phyloP scores from a whole-genome alignment of 53 echinoderm and acorn worm species.

The Astropecten irregularis region DNA sequence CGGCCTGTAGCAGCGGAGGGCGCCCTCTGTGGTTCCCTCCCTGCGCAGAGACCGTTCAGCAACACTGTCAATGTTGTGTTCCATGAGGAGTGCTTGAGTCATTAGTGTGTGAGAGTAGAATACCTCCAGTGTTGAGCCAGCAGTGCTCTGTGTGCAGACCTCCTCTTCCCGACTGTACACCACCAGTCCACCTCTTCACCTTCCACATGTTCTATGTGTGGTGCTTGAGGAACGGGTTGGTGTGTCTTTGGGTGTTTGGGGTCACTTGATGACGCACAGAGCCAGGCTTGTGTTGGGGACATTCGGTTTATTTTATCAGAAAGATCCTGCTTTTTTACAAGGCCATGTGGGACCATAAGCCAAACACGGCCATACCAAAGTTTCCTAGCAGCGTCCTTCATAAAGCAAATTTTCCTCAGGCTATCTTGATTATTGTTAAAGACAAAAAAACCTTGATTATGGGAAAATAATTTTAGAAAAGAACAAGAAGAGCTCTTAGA shows the following conservation, averaged over 20 bases:
- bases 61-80: slow-evolving; percentile 95
- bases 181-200: background rate
- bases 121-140: slow-evolving; percentile 78
- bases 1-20: slow-evolving; percentile 18
- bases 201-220: slow-evolving; percentile 23
- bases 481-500: too few relatives aligned
- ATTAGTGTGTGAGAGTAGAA: slow-evolving; percentile 95
- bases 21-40: background rate
- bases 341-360: too few relatives aligned
- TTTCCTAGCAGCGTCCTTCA: too few relatives aligned
- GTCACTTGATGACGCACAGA: slow-evolving; percentile 12
- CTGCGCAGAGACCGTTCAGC: slow-evolving; percentile 68
- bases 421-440: too few relatives aligned
- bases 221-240: background rate
- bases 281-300: slow-evolving; percentile 65
- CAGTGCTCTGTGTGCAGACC: slow-evolving; percentile 39
- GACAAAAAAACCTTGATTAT: too few relatives aligned
- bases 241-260: background rate
- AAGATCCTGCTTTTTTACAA: too few relatives aligned
- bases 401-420: too few relatives aligned
- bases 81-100: slow-evolving; percentile 99
- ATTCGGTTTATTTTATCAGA: background rate
- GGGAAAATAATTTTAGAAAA: too few relatives aligned
- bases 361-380: too few relatives aligned
- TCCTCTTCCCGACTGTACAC: too few relatives aligned